Conservation (phyloP, 1,140 invertebrate genomes). For the Drosophila nasuta region DNA sequence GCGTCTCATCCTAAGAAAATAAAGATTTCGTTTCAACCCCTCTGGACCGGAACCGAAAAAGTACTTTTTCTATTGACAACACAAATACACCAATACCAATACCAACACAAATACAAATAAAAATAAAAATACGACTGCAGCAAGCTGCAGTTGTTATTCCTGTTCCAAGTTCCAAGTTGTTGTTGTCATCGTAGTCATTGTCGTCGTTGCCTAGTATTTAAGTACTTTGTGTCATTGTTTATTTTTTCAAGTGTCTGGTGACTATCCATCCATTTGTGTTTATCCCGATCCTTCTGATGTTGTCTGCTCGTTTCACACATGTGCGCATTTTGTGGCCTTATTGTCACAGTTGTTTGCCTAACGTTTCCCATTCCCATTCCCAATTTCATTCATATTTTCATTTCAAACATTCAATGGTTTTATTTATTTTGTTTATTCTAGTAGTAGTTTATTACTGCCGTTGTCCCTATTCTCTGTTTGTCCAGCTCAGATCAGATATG, state of each 20-base stretch:
- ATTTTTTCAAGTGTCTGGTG: conserved; percentile 62
- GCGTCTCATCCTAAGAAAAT: conserved; percentile 72
- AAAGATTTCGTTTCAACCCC: conserved; percentile 50
- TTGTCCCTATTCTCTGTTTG: conserved; percentile 39
- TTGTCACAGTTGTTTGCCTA: conserved; percentile 21
- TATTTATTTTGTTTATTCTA: conserved; percentile 58
- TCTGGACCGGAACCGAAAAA: conserved; percentile 40
- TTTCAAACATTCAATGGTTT: conserved; percentile 47
- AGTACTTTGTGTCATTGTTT: conserved; percentile 82
- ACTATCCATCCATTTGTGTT: conserved; percentile 58
- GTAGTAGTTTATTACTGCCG: conserved; percentile 22
- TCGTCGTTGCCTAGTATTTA: conserved; percentile 61
- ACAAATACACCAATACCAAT: neutral
- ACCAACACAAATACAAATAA: conserved; percentile 14
- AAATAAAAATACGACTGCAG: conserved; percentile 34
- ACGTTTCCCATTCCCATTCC: neutral
- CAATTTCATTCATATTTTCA: conserved; percentile 62
- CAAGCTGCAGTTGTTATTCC: conserved; percentile 65
- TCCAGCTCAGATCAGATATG: neutral
- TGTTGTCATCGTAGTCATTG: conserved; percentile 13
- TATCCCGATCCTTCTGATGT: conserved; percentile 41
- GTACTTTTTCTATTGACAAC: conserved; percentile 39
- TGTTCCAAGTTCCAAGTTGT: conserved; percentile 13
- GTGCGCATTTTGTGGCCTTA: conserved; percentile 57
- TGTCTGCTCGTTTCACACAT: conserved; percentile 54